Evolutionary conservation across 2,888 invertebrate genomes (phyloP).

Genomic region (Acanthoscelides obtectus): DNA sequence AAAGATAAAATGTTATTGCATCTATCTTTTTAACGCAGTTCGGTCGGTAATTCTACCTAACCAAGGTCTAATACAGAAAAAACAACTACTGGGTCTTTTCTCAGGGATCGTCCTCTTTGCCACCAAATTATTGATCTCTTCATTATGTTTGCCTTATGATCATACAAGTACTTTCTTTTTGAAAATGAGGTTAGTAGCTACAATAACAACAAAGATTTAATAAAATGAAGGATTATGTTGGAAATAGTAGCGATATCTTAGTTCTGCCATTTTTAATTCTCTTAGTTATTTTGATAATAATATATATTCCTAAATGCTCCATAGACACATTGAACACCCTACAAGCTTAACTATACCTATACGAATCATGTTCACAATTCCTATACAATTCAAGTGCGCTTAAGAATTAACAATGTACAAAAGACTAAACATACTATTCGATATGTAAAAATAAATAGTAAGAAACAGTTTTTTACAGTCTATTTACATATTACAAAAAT

Average conservation of each 20-base stretch:
- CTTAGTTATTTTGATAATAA: not conserved
- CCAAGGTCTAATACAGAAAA: too few species aligned
- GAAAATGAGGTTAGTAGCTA: too few species aligned
- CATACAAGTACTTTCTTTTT: too few species aligned
- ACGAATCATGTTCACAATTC: not conserved
- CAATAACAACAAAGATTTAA: too few species aligned
- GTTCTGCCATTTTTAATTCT: not conserved
- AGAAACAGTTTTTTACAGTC: slow-evolving; percentile 1
- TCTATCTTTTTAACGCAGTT: too few species aligned
- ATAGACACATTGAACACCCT: not conserved
- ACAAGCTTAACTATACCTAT: not conserved
- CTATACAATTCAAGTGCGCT: not conserved
- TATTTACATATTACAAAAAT: slow-evolving; percentile 14
- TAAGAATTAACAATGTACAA: slow-evolving; percentile 1
- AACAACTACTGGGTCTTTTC: too few species aligned
- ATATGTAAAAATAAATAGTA: not conserved
- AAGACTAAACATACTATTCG: not conserved
- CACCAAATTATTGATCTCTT: too few species aligned
- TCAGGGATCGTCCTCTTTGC: too few species aligned
- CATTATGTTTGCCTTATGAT: too few species aligned
- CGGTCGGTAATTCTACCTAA: too few species aligned
- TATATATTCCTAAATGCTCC: not conserved
- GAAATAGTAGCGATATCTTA: not conserved
- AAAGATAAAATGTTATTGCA: not conserved
- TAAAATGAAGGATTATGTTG: not conserved